Conservation (phyloP, 2,888 invertebrate genomes). For the Xylocampa areola region DNA sequence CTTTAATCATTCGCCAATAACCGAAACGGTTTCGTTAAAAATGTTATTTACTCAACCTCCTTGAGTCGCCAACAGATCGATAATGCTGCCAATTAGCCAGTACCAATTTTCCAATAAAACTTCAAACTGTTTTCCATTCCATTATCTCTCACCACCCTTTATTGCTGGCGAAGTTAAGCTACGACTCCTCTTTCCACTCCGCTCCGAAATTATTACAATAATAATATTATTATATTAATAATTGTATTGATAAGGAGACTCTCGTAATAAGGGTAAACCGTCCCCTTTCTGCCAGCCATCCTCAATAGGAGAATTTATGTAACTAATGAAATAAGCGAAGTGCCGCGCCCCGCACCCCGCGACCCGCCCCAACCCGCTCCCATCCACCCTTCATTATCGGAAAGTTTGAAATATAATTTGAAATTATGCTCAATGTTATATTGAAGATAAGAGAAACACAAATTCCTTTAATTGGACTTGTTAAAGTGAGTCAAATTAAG, state of each 20-base stretch:
- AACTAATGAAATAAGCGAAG: constrained; percentile 90
- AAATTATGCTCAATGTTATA: constrained; percentile 90
- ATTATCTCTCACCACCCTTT: constrained; percentile 89
- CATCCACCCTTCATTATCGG: constrained; percentile 89
- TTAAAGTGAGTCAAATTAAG: constrained; percentile 90
- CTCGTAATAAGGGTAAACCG: constrained; percentile 90
- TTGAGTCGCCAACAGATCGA: constrained; percentile 83
- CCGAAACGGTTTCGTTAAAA: constrained; percentile 70
- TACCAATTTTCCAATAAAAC: constrained; percentile 90
- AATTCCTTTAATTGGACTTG: constrained; percentile 90
- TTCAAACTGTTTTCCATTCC: constrained; percentile 90
- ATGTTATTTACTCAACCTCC: constrained; percentile 71
- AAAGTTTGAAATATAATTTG: constrained; percentile 90
- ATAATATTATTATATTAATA: constrained; percentile 90
- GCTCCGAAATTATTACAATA: constrained; percentile 89
- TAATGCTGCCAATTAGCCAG: constrained; percentile 88
- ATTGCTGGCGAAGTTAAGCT: constrained; percentile 88
- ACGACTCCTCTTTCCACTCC: constrained; percentile 84
- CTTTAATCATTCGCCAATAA: constrained; percentile 62
- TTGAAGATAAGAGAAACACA: constrained; percentile 90
- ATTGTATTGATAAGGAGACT: constrained; percentile 90
- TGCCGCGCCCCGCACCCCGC: constrained; percentile 74
- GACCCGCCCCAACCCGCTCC: constrained; percentile 75
- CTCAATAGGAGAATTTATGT: constrained; percentile 90
- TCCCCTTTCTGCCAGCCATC: constrained; percentile 89